Conservation (phyloP, 2,797 vertebrate genomes). For the Apogon hyalosoma region DNA sequence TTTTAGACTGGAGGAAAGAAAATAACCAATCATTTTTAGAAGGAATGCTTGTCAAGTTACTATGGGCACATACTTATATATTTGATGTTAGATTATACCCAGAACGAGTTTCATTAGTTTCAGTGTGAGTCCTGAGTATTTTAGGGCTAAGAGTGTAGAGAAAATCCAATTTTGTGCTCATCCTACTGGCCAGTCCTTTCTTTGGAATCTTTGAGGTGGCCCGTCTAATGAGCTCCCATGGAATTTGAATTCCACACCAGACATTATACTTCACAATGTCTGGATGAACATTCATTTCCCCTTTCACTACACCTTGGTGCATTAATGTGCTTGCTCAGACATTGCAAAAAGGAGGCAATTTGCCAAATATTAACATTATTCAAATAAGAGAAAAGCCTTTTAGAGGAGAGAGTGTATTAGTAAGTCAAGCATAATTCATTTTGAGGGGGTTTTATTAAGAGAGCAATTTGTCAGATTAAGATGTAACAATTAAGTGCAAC, state of each 20-base stretch:
- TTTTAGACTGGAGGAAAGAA: slow-evolving; percentile 8
- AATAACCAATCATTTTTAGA: slow-evolving; percentile 26
- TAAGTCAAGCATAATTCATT: background rate
- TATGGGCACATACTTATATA: slow-evolving; percentile 1
- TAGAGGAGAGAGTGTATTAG: slow-evolving; percentile 2
- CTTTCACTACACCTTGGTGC: background rate
- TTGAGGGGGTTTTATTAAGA: slow-evolving; percentile 8
- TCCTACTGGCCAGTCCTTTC: slow-evolving; percentile 55
- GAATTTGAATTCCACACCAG: slow-evolving; percentile 80
- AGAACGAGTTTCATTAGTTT: slow-evolving; percentile 50
- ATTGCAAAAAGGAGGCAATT: slow-evolving; percentile 21
- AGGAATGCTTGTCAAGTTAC: slow-evolving; percentile 21
- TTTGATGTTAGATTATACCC: slow-evolving; percentile 38
- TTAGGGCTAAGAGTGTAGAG: slow-evolving; percentile 32
- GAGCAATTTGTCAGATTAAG: background rate
- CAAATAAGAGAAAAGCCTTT: slow-evolving; percentile 17
- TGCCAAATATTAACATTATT: slow-evolving; percentile 22
- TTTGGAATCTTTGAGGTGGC: slow-evolving; percentile 78
- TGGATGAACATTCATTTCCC: slow-evolving; percentile 51
- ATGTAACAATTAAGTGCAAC: too few species aligned
- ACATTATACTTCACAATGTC: slow-evolving; percentile 75
- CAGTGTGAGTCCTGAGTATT: slow-evolving; percentile 35
- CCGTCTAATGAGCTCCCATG: slow-evolving; percentile 87
- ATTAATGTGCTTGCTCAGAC: slow-evolving; percentile 1
- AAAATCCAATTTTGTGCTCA: slow-evolving; percentile 54